These are phyloP conservation scores for Orthosia gothica DNA, from an alignment of 2,888 invertebrate genomes.

Conservation along the genomic window DNA sequence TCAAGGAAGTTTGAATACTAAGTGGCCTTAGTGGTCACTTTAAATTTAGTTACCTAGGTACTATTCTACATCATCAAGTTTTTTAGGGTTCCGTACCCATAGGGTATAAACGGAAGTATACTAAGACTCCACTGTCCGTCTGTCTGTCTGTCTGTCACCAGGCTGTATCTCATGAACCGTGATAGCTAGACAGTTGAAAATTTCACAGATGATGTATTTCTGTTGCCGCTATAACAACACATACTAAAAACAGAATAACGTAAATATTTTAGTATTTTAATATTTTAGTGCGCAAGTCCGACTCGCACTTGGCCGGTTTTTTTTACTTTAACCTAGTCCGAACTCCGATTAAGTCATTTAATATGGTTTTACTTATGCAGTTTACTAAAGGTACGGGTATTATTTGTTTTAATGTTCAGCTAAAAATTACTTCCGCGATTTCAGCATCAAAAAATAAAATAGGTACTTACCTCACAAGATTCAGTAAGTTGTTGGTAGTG, in stretches of 20 bases:
- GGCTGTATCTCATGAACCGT: too few relatives aligned
- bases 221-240: too few relatives aligned
- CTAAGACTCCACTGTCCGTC: too few relatives aligned
- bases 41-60: neutral
- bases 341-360: slow-evolving; percentile 9
- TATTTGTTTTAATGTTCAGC: slow-evolving; percentile 24
- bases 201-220: too few relatives aligned
- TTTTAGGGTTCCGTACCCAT: too few relatives aligned
- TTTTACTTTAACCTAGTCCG: slow-evolving; percentile 1
- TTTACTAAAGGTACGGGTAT: neutral
- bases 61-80: neutral
- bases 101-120: too few relatives aligned
- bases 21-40: neutral
- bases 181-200: too few relatives aligned
- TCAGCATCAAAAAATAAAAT: slow-evolving; percentile 18
- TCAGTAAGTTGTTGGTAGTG: slow-evolving; percentile 8
- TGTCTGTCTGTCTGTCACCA: too few relatives aligned
- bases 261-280: too few relatives aligned
- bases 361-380: slow-evolving; percentile 28
- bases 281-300: too few relatives aligned
- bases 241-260: too few relatives aligned
- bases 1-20: slow-evolving; percentile 1
- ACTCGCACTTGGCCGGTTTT: neutral
- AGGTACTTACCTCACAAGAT: neutral
- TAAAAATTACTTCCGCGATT: slow-evolving; percentile 44